Conservation (phyloP, 1,140 invertebrate species). For the Bombus turneri region DNA sequence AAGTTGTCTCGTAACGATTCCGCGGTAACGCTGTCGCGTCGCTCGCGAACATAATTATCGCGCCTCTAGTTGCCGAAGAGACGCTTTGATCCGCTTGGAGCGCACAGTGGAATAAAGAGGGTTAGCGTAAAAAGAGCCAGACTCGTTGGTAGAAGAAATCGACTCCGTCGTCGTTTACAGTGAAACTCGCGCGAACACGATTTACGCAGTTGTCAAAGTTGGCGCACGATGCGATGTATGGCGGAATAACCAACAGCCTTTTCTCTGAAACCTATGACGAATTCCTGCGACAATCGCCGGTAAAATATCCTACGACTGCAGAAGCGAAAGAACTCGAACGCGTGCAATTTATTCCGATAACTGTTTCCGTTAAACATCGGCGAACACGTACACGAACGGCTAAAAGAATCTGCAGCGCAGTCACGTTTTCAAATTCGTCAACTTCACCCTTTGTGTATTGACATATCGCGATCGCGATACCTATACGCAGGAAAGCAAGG, state of each 20-base stretch:
- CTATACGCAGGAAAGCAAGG: too few relatives aligned
- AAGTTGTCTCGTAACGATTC: too few relatives aligned
- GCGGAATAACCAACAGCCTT: background rate
- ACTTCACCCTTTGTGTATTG: background rate
- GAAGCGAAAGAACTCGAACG: background rate
- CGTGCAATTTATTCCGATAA: background rate
- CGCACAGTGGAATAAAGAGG: background rate
- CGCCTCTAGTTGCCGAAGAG: too few relatives aligned
- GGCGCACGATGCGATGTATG: background rate
- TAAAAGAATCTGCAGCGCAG: too few relatives aligned
- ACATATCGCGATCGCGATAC: background rate
- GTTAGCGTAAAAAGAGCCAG: background rate
- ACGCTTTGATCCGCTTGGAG: too few relatives aligned
- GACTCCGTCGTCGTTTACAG: background rate
- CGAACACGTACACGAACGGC: background rate
- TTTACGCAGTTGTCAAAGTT: background rate
- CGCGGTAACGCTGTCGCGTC: too few relatives aligned
- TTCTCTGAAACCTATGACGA: background rate
- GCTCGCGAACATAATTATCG: too few relatives aligned
- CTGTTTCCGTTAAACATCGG: too few relatives aligned
- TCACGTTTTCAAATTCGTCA: background rate
- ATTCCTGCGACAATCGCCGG: background rate
- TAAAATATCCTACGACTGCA: too few relatives aligned
- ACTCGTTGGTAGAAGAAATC: slow-evolving; percentile 7
- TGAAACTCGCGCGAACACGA: background rate